phyloP scores from a whole-genome alignment of 1,140 invertebrate species.

The Trachymyrmex cornetzi region DNA sequence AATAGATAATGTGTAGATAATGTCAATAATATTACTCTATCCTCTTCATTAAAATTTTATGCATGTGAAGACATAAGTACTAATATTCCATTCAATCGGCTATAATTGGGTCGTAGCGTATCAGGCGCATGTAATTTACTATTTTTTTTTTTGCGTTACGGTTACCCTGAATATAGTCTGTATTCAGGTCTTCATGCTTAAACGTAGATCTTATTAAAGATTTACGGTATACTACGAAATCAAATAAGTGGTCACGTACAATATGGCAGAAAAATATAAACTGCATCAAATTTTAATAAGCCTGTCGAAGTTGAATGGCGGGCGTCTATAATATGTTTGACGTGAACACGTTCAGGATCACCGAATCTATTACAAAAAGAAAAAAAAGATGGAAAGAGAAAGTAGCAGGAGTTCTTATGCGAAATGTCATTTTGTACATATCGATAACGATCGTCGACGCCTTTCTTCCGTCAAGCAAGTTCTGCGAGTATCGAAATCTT shows the following conservation, averaged over 20 bases:
- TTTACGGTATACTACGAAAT: conserved; percentile 13
- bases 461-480: conserved; percentile 32
- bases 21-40: not conserved
- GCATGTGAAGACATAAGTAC: not conserved
- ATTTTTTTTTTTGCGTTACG: conserved; percentile 3
- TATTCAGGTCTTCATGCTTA: not conserved
- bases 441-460: conserved; percentile 17
- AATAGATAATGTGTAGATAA: not conserved
- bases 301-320: not conserved
- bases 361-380: conserved; percentile 1
- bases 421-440: conserved; percentile 36
- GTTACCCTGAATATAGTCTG: conserved; percentile 2
- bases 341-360: not conserved
- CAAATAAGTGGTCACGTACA: conserved; percentile 10
- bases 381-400: conserved; percentile 43
- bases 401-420: conserved; percentile 21
- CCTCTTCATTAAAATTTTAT: not conserved
- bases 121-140: conserved; percentile 9
- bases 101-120: conserved; percentile 8
- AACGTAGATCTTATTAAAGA: conserved; percentile 1
- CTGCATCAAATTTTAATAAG: conserved; percentile 10
- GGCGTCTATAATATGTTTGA: not conserved
- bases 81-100: conserved; percentile 22
- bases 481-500: conserved; percentile 14
- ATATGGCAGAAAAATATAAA: not conserved